These are phyloP conservation scores for Gobio gobio DNA, from an alignment of 2,113 vertebrate genomes.

Conservation along the genomic window DNA sequence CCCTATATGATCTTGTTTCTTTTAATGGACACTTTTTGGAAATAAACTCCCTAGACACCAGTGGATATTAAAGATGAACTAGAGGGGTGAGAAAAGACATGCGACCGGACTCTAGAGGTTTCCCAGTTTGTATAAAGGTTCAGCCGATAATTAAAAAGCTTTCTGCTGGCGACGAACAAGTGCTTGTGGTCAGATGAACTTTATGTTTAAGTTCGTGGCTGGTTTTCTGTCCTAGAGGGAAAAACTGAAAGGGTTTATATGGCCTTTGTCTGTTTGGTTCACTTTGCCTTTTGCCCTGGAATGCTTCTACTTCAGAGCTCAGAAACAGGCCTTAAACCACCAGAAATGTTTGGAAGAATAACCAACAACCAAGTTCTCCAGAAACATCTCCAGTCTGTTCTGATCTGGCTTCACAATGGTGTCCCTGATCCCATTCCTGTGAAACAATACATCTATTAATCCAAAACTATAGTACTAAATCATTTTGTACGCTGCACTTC, in stretches of 20 bases:
- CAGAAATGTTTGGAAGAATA: conserved; percentile 65
- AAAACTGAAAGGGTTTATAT: conserved; percentile 41
- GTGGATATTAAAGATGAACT: conserved; percentile 21
- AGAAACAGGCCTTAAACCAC: conserved; percentile 45
- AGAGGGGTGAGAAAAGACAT: conserved; percentile 3
- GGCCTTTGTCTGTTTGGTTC: conserved; percentile 36
- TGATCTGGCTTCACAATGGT: not conserved
- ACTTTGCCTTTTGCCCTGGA: conserved; percentile 53
- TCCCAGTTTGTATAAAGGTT: conserved; percentile 37
- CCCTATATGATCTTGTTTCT: conserved; percentile 19
- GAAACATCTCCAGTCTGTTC: not conserved
- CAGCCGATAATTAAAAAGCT: conserved; percentile 31
- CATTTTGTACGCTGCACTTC: conserved; percentile 9
- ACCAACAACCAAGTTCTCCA: conserved; percentile 52
- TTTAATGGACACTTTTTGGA: conserved; percentile 25
- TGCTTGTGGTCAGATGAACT: conserved; percentile 51
- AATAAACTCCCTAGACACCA: not conserved
- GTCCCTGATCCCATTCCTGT: conserved; percentile 6
- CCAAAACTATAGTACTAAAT: not conserved
- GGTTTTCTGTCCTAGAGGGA: conserved; percentile 36
- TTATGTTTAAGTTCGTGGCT: conserved; percentile 45
- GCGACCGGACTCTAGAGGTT: conserved; percentile 9
- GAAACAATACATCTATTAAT: conserved; percentile 4
- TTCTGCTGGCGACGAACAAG: conserved; percentile 53
- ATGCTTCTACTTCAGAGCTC: conserved; percentile 43